Conservation (phyloP, 2,797 vertebrate genomes). For the Sorex maritimensis region DNA sequence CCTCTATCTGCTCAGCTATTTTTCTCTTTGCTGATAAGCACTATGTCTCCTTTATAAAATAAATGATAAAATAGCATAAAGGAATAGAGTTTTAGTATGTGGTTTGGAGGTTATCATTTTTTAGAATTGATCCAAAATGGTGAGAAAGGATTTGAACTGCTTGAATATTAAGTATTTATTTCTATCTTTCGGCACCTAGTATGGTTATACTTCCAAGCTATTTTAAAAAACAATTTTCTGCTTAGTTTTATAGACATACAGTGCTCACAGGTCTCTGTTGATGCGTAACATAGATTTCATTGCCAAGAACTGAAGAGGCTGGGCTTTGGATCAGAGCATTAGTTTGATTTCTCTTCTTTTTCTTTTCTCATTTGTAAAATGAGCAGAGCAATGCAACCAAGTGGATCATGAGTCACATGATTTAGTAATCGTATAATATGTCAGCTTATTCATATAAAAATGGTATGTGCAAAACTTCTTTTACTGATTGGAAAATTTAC, state of each 20-base stretch:
- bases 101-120: constrained; percentile 82
- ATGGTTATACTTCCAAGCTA: constrained; percentile 65
- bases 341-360: constrained; percentile 24
- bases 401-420: constrained; percentile 12
- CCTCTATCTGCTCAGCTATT: constrained; percentile 72
- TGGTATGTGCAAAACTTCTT: constrained; percentile 47
- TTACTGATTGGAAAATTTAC: background rate
- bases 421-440: constrained; percentile 23
- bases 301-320: background rate
- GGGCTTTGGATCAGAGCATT: background rate
- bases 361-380: constrained; percentile 37
- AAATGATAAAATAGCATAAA: constrained; percentile 77
- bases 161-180: constrained; percentile 67
- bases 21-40: constrained; percentile 84
- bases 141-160: constrained; percentile 84
- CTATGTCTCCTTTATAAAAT: constrained; percentile 52
- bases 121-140: constrained; percentile 79
- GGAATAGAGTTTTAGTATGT: constrained; percentile 79
- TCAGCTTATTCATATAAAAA: constrained; percentile 56
- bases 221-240: constrained; percentile 42
- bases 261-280: background rate
- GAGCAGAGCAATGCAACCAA: constrained; percentile 19
- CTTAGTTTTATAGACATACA: constrained; percentile 42
- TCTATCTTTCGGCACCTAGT: constrained; percentile 71
- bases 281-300: background rate